These are phyloP conservation scores for Xerus inauris DNA, from an alignment of 2,113 vertebrate species.

Conservation along the genomic window DNA sequence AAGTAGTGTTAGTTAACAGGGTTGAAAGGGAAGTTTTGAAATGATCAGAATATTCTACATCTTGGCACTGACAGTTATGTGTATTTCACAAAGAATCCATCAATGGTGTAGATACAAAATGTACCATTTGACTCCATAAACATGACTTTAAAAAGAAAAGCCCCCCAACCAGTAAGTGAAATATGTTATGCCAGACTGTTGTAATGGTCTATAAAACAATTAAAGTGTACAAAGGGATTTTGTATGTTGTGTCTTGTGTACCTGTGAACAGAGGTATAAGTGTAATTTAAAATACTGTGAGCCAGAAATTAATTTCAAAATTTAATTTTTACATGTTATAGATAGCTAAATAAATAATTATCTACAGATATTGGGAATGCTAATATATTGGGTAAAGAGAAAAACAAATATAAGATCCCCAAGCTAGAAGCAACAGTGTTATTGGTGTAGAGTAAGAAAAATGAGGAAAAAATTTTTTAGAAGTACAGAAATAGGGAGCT, in stretches of 20 bases:
- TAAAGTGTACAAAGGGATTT: background rate
- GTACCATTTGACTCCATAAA: background rate
- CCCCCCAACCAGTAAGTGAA: background rate
- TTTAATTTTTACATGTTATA: background rate
- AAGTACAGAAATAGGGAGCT: background rate
- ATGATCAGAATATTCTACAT: background rate
- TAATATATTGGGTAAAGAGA: background rate
- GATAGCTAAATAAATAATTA: background rate
- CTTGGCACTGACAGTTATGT: background rate
- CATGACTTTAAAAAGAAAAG: background rate
- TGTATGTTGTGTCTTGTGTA: background rate
- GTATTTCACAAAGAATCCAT: background rate
- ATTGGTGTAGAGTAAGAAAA: background rate
- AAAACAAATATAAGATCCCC: background rate
- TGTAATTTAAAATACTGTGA: background rate
- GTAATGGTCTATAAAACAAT: background rate
- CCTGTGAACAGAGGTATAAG: background rate
- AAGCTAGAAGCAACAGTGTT: background rate
- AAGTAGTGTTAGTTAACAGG: background rate
- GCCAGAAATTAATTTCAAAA: background rate
- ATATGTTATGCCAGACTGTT: background rate
- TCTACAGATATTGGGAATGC: background rate
- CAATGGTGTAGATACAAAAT: background rate
- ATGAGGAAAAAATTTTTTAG: background rate
- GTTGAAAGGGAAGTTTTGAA: background rate